Base-by-base conservation (phyloP, 2,888 invertebrate genomes). In the Campoplex capitator region DNA sequence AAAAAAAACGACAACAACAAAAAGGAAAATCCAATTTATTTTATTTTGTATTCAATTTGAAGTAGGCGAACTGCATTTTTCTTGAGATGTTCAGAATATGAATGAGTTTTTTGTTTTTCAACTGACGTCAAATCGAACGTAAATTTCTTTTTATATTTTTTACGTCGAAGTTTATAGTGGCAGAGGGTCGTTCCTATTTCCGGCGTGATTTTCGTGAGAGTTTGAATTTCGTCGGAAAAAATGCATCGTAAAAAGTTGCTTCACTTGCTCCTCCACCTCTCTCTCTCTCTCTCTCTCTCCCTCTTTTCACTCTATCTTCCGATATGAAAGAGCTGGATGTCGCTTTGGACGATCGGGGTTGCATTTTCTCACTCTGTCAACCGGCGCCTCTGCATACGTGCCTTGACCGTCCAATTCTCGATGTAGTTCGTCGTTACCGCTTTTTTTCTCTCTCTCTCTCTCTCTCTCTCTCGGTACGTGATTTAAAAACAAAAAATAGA, bases 401-500 rank as follows among this genome's bases (percentile, higher is more conserved):
- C n/a, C 62, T 68, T 38, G 68, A 16, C 68, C 28, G 42, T 42
- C 38, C 68, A 42, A 68, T 68, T 68, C n/a, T 68, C 16, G n/a
- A 62, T 62, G 62, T 32, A 62, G 62, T 62, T 62, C 45, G 58
- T 58, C 83, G 65, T 78, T 73, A 65, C 54, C 76, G 58, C 48
- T 67, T 45, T 67, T 85, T 80, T 73, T 23, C 0, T 23, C 23
- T 23, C 23, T 23, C 23, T 23, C 80, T 23, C 23, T 23, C 23
- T 23, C 80, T 23, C 23, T 23, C 23, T 0, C 70, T 68, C 82
- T 78, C 42, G 45, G 45, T 54, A 86, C 88, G 88, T 88, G 88
- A 86, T 86, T 84, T 84, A 84, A 82, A 82, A 74, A 74, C 35
- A 73, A 73, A 70, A 70, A 48, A 48, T 16, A 58, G 16, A 74